phyloP scores from a whole-genome alignment of 1,140 invertebrate genomes.

The Brachionus manjavacas region DNA sequence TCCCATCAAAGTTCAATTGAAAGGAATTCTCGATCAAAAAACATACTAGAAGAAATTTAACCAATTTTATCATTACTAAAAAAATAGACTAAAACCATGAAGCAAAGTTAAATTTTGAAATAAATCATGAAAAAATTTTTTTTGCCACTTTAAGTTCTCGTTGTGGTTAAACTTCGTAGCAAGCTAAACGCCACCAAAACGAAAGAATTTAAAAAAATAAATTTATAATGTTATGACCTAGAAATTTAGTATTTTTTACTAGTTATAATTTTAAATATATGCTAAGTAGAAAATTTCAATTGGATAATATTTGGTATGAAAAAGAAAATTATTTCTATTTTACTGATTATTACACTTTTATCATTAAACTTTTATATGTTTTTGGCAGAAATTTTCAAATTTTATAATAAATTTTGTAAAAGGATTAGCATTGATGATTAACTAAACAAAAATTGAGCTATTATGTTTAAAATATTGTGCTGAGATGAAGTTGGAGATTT shows the following conservation, averaged over 20 bases:
- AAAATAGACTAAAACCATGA: not conserved
- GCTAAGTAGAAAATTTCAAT: not conserved
- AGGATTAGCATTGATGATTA: not conserved
- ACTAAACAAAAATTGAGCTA: too few species aligned
- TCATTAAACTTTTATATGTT: not conserved
- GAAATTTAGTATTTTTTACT: not conserved
- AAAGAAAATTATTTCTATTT: not conserved
- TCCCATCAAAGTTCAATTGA: not conserved
- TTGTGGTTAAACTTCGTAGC: not conserved
- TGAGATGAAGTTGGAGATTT: not conserved
- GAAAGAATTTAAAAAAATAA: not conserved
- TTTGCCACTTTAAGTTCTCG: not conserved
- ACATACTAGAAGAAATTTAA: not conserved
- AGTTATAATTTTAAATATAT: slow-evolving; percentile 21
- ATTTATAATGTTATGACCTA: slow-evolving; percentile 33
- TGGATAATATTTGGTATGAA: not conserved
- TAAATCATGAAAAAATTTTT: not conserved
- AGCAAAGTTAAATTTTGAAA: not conserved
- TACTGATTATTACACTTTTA: not conserved
- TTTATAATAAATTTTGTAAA: not conserved
- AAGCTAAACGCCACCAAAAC: not conserved
- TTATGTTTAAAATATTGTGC: not conserved
- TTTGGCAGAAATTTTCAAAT: not conserved
- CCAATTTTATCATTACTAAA: not conserved
- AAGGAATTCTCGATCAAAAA: not conserved